Percentiles rank a stretch among this genome's conserved stretches.
Evolutionary conservation across 2,113 vertebrate genomes (phyloP).

Genomic region (Thunnus maccoyii): DNA sequence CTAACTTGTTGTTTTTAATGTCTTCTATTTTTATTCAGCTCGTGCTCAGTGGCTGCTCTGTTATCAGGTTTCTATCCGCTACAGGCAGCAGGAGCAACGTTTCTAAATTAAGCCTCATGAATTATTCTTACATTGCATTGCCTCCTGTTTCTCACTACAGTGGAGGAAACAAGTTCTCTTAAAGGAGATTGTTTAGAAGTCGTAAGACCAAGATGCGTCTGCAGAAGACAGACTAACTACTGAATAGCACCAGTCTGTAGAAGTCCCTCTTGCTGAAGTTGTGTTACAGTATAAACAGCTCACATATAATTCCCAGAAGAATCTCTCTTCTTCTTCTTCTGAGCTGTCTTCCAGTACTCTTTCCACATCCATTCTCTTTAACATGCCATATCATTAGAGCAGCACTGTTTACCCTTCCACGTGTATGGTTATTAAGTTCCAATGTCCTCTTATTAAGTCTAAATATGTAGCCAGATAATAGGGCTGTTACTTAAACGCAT

Average conservation of each 20-base stretch:
- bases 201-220: slow-evolving; percentile 1
- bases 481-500: neutral
- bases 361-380: slow-evolving; percentile 7
- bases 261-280: neutral
- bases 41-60: slow-evolving; percentile 19
- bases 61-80: slow-evolving; percentile 57
- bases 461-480: neutral
- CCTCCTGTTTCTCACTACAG: slow-evolving; percentile 28
- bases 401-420: too few relatives aligned
- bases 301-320: slow-evolving; percentile 16
- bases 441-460: neutral
- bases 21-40: slow-evolving; percentile 58
- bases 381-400: neutral
- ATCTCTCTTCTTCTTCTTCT: neutral
- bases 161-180: slow-evolving; percentile 35
- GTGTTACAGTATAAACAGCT: slow-evolving; percentile 9
- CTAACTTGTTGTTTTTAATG: slow-evolving; percentile 41
- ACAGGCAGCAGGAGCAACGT: slow-evolving; percentile 38
- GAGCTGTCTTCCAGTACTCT: neutral
- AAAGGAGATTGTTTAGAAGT: slow-evolving; percentile 39
- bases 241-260: slow-evolving; percentile 5
- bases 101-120: slow-evolving; percentile 76
- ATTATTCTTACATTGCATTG: slow-evolving; percentile 67
- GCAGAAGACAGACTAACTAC: slow-evolving; percentile 14
- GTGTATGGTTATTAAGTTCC: neutral